Conservation (phyloP, 2,888 invertebrate genomes). For the Arctia plantaginis region DNA sequence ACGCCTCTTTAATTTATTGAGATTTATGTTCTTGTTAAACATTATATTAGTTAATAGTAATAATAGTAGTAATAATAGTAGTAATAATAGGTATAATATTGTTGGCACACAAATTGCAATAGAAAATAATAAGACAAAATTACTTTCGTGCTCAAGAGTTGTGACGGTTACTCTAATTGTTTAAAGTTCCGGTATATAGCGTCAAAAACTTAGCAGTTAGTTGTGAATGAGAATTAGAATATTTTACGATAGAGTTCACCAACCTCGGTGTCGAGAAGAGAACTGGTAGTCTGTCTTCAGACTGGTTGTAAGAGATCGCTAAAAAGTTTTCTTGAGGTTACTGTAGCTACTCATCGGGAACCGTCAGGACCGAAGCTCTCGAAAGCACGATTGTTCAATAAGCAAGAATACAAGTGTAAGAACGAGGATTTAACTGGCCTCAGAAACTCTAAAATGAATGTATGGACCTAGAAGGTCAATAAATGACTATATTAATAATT, state of each 20-base stretch:
- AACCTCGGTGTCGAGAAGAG: background rate
- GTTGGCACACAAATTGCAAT: background rate
- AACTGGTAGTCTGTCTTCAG: background rate
- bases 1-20: background rate
- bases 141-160: slow-evolving; percentile 1
- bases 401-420: background rate
- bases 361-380: background rate
- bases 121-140: background rate
- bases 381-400: background rate
- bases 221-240: slow-evolving; percentile 1
- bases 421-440: background rate
- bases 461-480: background rate
- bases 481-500: no score
- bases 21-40: background rate
- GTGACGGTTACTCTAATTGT: slow-evolving; percentile 3
- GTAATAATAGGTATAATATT: no score
- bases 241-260: background rate
- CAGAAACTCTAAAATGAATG: background rate
- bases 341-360: background rate
- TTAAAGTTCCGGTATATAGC: background rate
- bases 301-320: no score
- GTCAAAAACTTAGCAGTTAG: slow-evolving; percentile 1
- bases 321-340: no score
- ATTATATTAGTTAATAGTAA: background rate
- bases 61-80: no score